These are phyloP conservation scores for Theodoxus fluviatilis DNA, from an alignment of 2,888 invertebrate species.

Conservation along the genomic window DNA sequence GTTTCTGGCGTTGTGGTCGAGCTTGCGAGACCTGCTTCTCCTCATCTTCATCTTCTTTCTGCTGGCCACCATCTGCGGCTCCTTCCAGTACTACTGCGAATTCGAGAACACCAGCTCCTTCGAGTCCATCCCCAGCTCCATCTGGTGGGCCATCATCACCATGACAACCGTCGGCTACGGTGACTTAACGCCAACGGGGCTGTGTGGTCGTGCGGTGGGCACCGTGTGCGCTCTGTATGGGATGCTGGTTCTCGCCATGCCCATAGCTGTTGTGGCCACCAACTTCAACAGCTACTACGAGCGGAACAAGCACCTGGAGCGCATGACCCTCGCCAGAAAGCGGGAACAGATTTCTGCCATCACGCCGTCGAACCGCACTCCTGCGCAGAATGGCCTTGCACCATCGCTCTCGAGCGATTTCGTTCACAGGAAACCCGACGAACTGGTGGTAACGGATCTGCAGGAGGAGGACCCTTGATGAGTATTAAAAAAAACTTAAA, in stretches of 20 bases:
- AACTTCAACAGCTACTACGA: slow-evolving; percentile 22
- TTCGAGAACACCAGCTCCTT: slow-evolving; percentile 22
- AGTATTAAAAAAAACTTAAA: no score
- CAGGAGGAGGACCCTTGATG: no score
- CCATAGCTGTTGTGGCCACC: slow-evolving; percentile 19
- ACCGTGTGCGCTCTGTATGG: slow-evolving; percentile 13
- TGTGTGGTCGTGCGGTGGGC: slow-evolving; percentile 21
- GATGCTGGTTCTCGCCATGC: slow-evolving; percentile 21
- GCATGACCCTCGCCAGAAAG: no score
- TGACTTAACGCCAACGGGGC: slow-evolving; percentile 2
- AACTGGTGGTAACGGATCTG: no score
- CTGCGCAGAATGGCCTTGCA: no score
- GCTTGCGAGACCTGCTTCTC: slow-evolving; percentile 12
- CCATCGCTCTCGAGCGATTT: no score
- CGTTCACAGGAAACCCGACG: no score
- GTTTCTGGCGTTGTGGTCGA: slow-evolving; percentile 10
- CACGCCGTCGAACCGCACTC: no score
- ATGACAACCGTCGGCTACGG: slow-evolving; percentile 24
- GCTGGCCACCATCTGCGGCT: slow-evolving; percentile 9
- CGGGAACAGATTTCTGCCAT: no score
- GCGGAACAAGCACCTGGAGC: slow-evolving; percentile 17
- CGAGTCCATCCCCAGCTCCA: slow-evolving; percentile 19
- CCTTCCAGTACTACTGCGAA: slow-evolving; percentile 22
- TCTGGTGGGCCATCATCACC: slow-evolving; percentile 24
- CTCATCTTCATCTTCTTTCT: slow-evolving; percentile 13